A percentile compares a stretch with the other conserved stretches of the same genome.
These are phyloP conservation scores for Megastigmus dorsalis DNA, from an alignment of 2,888 invertebrate genomes.

Conservation along the genomic window DNA sequence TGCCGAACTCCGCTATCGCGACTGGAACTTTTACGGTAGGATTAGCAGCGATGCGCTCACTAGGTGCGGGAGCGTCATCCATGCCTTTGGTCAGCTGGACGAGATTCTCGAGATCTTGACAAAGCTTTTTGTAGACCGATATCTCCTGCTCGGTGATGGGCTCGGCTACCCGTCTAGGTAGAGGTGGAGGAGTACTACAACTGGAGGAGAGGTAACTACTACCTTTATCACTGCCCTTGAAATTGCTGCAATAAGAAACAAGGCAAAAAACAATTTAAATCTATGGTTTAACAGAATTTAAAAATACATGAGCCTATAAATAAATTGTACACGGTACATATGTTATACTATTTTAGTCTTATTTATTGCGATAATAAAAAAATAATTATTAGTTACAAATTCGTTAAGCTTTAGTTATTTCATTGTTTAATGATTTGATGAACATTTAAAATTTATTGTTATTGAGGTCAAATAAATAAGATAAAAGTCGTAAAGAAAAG, in stretches of 20 bases:
- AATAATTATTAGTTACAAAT: too few species aligned
- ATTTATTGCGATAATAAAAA: too few species aligned
- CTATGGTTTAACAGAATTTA: not conserved
- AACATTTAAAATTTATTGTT: not conserved
- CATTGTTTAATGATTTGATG: not conserved
- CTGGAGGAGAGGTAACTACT: conserved; percentile 44
- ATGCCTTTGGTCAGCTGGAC: conserved; percentile 60
- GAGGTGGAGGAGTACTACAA: conserved; percentile 31
- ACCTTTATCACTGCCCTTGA: conserved; percentile 31
- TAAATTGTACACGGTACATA: not conserved
- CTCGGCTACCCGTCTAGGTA: not conserved
- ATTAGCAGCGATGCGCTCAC: not conserved
- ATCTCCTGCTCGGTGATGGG: conserved; percentile 64
- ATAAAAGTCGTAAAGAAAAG: too few species aligned
- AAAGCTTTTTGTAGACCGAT: conserved; percentile 66
- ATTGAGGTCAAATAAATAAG: too few species aligned
- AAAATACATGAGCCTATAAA: not conserved
- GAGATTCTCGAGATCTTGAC: conserved; percentile 67
- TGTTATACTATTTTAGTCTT: too few species aligned
- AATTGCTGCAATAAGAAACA: conserved; percentile 22
- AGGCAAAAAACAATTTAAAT: not conserved
- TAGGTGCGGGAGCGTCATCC: conserved; percentile 12
- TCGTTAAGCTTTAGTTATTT: not conserved
- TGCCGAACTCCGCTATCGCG: too few species aligned
- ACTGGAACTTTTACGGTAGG: not conserved